phyloP scores from a whole-genome alignment of 1,140 invertebrate species.

The Physella acuta region DNA sequence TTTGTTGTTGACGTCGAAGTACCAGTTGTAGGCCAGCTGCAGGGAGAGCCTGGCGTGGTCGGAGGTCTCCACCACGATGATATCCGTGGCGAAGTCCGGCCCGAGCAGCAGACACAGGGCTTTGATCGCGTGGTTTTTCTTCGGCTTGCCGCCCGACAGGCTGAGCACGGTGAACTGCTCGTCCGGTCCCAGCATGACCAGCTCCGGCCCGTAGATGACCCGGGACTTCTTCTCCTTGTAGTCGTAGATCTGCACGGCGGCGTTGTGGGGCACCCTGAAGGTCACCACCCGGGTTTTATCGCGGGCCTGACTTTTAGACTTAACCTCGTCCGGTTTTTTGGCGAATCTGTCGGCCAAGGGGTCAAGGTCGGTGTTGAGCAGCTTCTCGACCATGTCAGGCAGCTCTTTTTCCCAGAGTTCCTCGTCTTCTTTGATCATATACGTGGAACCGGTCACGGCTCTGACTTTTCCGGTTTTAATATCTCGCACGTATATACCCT shows the following conservation, averaged over 20 bases:
- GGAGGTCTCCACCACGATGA: slow-evolving; percentile 61
- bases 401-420: slow-evolving; percentile 61
- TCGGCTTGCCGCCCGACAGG: slow-evolving; percentile 61
- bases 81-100: slow-evolving; percentile 62
- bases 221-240: slow-evolving; percentile 60
- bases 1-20: slow-evolving; percentile 56
- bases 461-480: slow-evolving; percentile 60
- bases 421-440: slow-evolving; percentile 63
- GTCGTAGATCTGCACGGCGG: slow-evolving; percentile 62
- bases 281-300: slow-evolving; percentile 54
- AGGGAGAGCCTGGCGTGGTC: slow-evolving; percentile 61
- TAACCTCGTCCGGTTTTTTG: neutral
- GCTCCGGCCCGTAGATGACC: slow-evolving; percentile 61
- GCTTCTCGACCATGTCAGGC: slow-evolving; percentile 49
- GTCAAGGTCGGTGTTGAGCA: slow-evolving; percentile 47
- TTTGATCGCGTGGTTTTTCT: slow-evolving; percentile 59
- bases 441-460: slow-evolving; percentile 58
- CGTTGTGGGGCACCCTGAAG: slow-evolving; percentile 62
- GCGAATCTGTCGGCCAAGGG: slow-evolving; percentile 53
- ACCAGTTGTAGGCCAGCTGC: slow-evolving; percentile 62
- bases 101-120: slow-evolving; percentile 60
- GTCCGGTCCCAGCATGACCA: slow-evolving; percentile 62
- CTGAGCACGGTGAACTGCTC: slow-evolving; percentile 62
- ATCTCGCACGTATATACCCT: slow-evolving; percentile 63
- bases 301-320: slow-evolving; percentile 5